Base-by-base conservation (phyloP, 1,140 invertebrate genomes). In the Heterodera carotae region DNA sequence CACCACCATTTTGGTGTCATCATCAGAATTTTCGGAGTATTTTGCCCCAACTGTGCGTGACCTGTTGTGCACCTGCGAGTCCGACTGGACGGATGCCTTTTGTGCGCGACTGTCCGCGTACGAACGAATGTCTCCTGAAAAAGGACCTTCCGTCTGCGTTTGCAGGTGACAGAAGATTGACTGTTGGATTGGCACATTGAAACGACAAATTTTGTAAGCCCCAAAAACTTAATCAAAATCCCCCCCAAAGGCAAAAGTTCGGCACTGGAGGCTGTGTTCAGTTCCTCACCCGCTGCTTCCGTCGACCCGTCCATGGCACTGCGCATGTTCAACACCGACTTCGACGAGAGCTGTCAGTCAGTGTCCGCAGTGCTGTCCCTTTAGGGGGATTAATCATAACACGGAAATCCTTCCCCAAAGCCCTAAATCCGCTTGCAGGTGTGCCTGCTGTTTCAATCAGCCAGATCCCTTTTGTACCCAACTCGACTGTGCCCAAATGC, bases 361-460 rank as follows among this genome's bases (percentile, higher is more conserved):
- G 59, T 56, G 33, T 69, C 36, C 31, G 53, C 25, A n/a, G n/a
- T n/a, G n/a, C 53, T 69, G 68, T 69, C 53, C 36, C 53, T 33
- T 69, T 29, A 69, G 53, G n/a, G n/a, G n/a, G n/a, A n/a, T n/a
- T n/a, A n/a, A n/a, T n/a, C n/a, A n/a, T n/a, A n/a, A n/a, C 53
- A 53, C 27, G 27, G 53, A 4, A 25, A 25, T 69, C 18, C 15
- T 69, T 69, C 53, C 53, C 53, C n/a, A n/a, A n/a, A n/a, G n/a
- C n/a, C n/a, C n/a, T n/a, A n/a, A n/a, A 76, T 33, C 25, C 64
- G 34, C 48, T 33, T 43, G 56, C 53, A 83, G 83, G 36, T 84
- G 81, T 72, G 59, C 53, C 34, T 84, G 83, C 69, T 85, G 80
- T 60, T 81, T 83, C 25, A 85, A 83, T 62, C 82, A 83, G 48